Evolutionary conservation across 1,140 invertebrate genomes (phyloP), one percentile per base, ranked within the genome.

Genomic region (Bicyclus anynana): DNA sequence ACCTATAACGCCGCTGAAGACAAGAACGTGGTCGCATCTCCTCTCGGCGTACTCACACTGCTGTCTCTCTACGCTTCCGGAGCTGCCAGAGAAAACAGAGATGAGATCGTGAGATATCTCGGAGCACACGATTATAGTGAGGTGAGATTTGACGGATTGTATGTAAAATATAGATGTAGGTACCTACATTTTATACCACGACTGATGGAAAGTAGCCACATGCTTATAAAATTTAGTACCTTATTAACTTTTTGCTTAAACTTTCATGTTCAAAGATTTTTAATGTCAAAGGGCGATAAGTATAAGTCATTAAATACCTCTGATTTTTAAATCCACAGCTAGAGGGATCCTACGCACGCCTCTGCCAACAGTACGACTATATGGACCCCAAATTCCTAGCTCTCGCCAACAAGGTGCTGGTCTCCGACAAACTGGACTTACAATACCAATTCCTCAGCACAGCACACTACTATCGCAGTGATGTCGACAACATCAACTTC

Each of bases 11-110:
- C 20, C 5, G 54, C 53, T 0, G 13, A 48, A 7, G 65, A 72
- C n/a, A 65, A 68, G 54, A 76, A 73, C 23, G 55, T 76, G 1
- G 48, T 76, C 0, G 42, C 66, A 2, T 76, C 73, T 0, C 73
- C 73, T n/a, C 44, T 76, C 7, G 66, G 70, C 0, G 64, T 67
- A 0, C 49, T 76, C 35, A 48, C 60, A 7, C 55, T 72, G 2
- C 63, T 75, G 2, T 61, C 69, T 0, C 18, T 75, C 13, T 72
- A 63, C 33, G 61, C 65, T 1, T 16, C 44, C 3, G 72, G 65
- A 0, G 56, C 66, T 10, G 62, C 62, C 4, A 56, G 33, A 12
- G 13, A 49, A 6, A 58, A 42, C 35, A 56, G 60, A 23, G 33
- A 64, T 10, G 67, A 75, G 53, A 69, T 76, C 18, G 53, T 20